A percentile compares a stretch with the other conserved stretches of the same genome.
Evolutionary conservation across 1,140 invertebrate species (phyloP).

Genomic region (Cherax quadricarinatus): DNA sequence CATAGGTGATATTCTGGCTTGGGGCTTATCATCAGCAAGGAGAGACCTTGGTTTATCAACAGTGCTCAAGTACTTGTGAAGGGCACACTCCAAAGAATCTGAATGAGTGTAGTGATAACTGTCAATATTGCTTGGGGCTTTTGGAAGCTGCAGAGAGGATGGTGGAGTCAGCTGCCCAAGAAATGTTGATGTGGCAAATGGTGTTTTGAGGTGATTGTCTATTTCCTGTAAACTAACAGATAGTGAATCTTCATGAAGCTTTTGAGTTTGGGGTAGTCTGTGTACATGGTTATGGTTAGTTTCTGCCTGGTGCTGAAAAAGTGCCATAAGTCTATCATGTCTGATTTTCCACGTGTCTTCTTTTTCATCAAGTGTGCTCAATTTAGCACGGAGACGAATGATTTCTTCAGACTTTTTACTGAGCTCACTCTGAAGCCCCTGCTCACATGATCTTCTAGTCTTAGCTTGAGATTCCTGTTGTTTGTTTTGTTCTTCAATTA

Average conservation of each 20-base stretch:
- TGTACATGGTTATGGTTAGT: constrained; percentile 27
- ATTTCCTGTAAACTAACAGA: constrained; percentile 48
- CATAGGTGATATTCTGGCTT: constrained; percentile 46
- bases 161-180: constrained; percentile 48
- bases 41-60: neutral
- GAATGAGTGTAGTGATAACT: constrained; percentile 60
- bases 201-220: constrained; percentile 51
- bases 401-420: constrained; percentile 47
- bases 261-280: constrained; percentile 1
- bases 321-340: constrained; percentile 49
- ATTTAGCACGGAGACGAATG: constrained; percentile 16
- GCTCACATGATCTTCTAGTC: constrained; percentile 29
- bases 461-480: constrained; percentile 44
- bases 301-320: constrained; percentile 46
- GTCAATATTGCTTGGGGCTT: constrained; percentile 41
- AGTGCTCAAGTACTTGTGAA: constrained; percentile 39
- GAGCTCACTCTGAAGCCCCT: constrained; percentile 42
- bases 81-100: constrained; percentile 39
- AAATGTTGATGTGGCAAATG: constrained; percentile 50
- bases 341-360: constrained; percentile 46
- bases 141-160: constrained; percentile 23
- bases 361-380: constrained; percentile 38
- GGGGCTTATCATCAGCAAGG: constrained; percentile 45
- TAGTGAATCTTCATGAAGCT: constrained; percentile 33
- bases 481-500: constrained; percentile 43